phyloP scores from a whole-genome alignment of 2,113 vertebrate species.

The Sapayoa aenigma region DNA sequence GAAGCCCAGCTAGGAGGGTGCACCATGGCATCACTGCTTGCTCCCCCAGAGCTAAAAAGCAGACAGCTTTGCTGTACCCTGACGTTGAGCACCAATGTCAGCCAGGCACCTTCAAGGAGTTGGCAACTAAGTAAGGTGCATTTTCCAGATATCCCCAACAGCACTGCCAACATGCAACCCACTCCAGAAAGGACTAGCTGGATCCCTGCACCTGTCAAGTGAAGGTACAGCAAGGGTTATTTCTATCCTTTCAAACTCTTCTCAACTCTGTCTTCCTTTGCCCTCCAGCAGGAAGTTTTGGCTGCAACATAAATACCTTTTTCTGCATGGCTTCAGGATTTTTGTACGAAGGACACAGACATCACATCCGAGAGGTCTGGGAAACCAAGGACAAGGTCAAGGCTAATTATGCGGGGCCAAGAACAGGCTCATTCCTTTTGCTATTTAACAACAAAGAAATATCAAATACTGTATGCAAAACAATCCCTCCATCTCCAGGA shows the following conservation, averaged over 20 bases:
- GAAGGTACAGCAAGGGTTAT: background rate
- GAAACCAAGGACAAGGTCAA: constrained; percentile 34
- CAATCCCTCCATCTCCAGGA: background rate
- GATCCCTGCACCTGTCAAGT: background rate
- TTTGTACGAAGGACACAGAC: background rate
- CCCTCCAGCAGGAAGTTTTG: background rate
- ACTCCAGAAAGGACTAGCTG: background rate
- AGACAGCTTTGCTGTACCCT: background rate
- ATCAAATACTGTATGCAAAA: background rate
- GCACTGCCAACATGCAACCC: background rate
- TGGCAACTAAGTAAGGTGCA: background rate
- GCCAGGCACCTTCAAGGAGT: background rate
- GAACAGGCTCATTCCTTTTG: background rate
- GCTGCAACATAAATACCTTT: background rate
- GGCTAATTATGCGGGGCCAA: background rate
- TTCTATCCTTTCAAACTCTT: background rate
- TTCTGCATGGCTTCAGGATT: background rate
- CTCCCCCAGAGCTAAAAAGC: background rate
- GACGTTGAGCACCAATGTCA: background rate
- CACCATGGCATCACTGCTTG: fast-evolving
- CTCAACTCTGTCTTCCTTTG: background rate
- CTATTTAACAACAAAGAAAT: background rate
- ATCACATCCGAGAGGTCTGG: background rate
- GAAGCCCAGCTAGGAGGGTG: background rate
- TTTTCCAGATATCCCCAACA: background rate